These are phyloP conservation scores for Cochlearius cochlearius DNA, from an alignment of 2,113 vertebrate genomes.

Conservation along the genomic window DNA sequence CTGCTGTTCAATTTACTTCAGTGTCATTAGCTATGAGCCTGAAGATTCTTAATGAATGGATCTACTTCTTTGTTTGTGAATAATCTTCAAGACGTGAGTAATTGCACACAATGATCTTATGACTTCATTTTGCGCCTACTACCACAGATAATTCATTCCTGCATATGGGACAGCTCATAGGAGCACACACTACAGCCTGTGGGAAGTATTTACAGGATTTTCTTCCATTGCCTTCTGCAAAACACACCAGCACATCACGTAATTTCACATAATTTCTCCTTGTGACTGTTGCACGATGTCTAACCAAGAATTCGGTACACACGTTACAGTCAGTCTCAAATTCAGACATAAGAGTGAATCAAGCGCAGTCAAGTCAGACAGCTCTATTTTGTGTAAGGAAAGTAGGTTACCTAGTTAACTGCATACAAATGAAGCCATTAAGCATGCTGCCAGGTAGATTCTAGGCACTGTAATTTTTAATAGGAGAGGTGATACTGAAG, in stretches of 20 bases:
- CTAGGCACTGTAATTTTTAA: neutral
- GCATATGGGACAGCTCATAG: neutral
- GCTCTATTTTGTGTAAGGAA: constrained; percentile 22
- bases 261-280: neutral
- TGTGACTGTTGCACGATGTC: neutral
- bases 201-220: neutral
- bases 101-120: neutral
- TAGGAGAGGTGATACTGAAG: neutral
- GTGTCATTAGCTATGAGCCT: neutral
- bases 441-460: constrained; percentile 5
- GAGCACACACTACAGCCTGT: neutral
- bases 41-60: neutral
- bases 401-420: constrained; percentile 57
- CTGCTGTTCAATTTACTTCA: neutral
- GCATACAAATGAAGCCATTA: constrained; percentile 52
- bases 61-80: neutral
- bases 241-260: neutral
- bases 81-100: neutral
- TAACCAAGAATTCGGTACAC: neutral
- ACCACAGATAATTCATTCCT: neutral
- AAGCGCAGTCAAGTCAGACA: constrained; percentile 11
- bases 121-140: neutral
- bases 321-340: neutral
- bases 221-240: neutral
- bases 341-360: neutral